Evolutionary conservation across 2,797 vertebrate genomes (phyloP).

Genomic region (Sebastes hubbsi): DNA sequence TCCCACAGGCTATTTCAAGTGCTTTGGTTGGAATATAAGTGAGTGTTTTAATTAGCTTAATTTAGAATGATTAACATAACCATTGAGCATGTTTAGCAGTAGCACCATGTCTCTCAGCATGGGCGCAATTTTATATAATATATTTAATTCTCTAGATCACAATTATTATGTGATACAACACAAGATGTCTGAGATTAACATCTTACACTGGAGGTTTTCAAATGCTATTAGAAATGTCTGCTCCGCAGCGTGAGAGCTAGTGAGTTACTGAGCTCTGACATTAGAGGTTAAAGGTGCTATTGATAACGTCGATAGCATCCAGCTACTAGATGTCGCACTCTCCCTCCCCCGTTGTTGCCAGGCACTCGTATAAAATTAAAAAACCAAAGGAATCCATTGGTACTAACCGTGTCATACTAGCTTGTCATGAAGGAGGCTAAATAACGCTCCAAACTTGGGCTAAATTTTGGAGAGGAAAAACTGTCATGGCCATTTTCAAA

Average conservation of each 20-base stretch:
- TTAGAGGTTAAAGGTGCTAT: not conserved
- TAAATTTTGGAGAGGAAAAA: no score
- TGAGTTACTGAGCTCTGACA: not conserved
- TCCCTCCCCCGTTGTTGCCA: no score
- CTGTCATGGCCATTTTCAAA: no score
- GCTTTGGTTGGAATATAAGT: not conserved
- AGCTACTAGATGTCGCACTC: no score
- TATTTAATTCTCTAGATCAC: not conserved
- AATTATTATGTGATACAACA: not conserved
- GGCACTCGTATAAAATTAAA: no score
- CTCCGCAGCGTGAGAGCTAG: not conserved
- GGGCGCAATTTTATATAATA: not conserved
- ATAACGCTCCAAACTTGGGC: no score
- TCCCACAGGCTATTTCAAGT: not conserved
- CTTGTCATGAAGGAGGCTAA: no score
- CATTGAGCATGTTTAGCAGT: not conserved
- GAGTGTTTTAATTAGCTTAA: slow-evolving; percentile 3
- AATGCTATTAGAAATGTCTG: not conserved
- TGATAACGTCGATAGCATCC: no score
- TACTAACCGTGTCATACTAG: no score
- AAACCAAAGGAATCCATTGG: no score
- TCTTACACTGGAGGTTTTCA: not conserved
- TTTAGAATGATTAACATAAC: not conserved
- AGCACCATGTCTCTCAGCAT: not conserved
- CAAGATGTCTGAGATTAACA: not conserved